Evolutionary conservation across 2,888 invertebrate genomes (phyloP), one percentile per base, ranked within the genome.

Genomic region (Eristalinus aeneus): DNA sequence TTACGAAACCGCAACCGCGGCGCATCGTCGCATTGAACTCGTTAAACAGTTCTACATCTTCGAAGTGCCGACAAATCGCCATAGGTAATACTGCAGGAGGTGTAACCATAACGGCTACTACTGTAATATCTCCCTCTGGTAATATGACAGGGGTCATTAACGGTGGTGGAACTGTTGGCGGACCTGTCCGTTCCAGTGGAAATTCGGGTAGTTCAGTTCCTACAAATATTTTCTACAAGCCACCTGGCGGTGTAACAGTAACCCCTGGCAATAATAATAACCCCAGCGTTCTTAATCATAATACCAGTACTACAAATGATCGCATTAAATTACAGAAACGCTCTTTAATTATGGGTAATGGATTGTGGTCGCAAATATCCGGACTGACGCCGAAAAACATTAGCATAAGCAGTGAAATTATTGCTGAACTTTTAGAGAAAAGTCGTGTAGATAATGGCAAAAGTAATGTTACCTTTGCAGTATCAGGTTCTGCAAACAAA

Each of bases 1-100:
- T 84, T 23, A 84, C 84, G 1, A 84, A 80, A 34, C 79, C 79
- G 2, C 85, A 80, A 39, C 76, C 85, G 9, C 67, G 85, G 6
- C 80, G 85, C 0, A 80, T 85, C 34, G 85, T 79, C 27, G 75
- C 80, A 3, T 75, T 85, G 11, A 84, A 80, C 68, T 72, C 84
- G 2, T 31, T 75, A 9, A 79, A 36, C 36, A 78, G 36, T 23
- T 22, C 69, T 10, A 23, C 34, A 12, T 32, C 39, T 0, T 73
- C 71, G 1, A 85, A 85, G 64, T 80, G 85, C 23, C 85, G 85
- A n/a, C 85, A 85, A 27, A 80, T 85, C 53, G 79, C 84, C 16
- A 79, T 84, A 60, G 80, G 80, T 27, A 85, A 80, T 53, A 80
- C 80, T 22, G 72, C 85, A 3, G 85, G 85, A 27, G 73, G 85